Base-by-base conservation (phyloP, 2,888 invertebrate species). In the Phalangium opilio region DNA sequence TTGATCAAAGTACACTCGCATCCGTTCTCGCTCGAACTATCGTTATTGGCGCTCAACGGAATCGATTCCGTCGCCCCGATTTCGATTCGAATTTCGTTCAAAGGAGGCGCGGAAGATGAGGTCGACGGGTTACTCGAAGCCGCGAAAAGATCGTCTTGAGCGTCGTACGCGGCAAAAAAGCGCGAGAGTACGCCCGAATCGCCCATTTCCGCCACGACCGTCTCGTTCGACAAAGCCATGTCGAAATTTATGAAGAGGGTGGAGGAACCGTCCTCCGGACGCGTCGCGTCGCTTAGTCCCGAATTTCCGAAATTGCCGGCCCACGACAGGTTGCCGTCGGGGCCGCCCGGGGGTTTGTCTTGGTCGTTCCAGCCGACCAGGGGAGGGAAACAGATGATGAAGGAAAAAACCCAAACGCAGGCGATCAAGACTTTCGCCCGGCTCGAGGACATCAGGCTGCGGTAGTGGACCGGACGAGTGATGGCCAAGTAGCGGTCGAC, bases 401-500 rank as follows among this genome's bases (percentile, higher is more conserved):
- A 58, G 49, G 91, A 89, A 47, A 91, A 74, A 52, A 91, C 79
- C 96, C 96, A 96, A 14, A 93, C 81, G n/a, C 81, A 79, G 42
- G 79, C 83, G 50, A 93, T 86, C 55, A 93, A 73, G 45, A 82
- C 73, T 66, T 86, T 86, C 14, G 89, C 90, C 52, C 84, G 73
- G 60, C 77, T 78, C 58, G 81, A 76, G 48, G 91, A 78, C 59
- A 90, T 73, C 60, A 86, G 76, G 58, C 84, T 77, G 19, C 93
- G 91, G 71, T 96, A 96, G 65, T 83, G 84, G 61, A 96, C 85
- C 0, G 96, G 96, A 46, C 90, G 75, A 36, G 93, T 93, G 51
- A 96, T 93, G 19, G 96, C 96, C 60, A 96, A 83, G 71, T 95
- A 96, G 14, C 73, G 61, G 47, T 58, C 58, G 63, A 95, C 71